Conservation (phyloP, 2,888 invertebrate genomes). For the Calliopum simillimum region DNA sequence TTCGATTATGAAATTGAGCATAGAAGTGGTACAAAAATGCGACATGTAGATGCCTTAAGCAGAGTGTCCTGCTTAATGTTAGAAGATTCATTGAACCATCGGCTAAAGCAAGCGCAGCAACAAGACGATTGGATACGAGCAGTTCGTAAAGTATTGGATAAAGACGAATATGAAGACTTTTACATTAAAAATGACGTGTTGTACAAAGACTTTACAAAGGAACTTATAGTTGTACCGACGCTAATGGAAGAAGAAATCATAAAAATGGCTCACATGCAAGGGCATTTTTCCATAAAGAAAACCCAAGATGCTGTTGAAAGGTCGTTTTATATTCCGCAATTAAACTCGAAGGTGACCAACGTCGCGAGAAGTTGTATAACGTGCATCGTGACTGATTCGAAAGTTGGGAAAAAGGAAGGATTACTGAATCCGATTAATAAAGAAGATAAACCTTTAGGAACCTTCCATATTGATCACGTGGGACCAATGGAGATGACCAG, state of each 20-base stretch:
- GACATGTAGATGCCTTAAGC: conserved; percentile 43
- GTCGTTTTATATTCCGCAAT: conserved; percentile 24
- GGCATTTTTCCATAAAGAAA: conserved; percentile 57
- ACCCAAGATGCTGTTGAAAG: conserved; percentile 47
- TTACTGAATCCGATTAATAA: conserved; percentile 55
- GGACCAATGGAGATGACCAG: conserved; percentile 54
- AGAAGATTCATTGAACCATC: conserved; percentile 29
- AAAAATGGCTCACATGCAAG: conserved; percentile 54
- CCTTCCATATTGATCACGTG: conserved; percentile 58
- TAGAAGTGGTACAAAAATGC: conserved; percentile 38
- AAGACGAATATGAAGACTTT: conserved; percentile 37
- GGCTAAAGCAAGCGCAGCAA: conserved; percentile 32
- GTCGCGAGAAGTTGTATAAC: conserved; percentile 35
- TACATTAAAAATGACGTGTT: conserved; percentile 40
- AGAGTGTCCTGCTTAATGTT: conserved; percentile 36
- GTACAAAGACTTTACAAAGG: conserved; percentile 34
- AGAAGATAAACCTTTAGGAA: conserved; percentile 51
- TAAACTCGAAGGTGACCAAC: conserved; percentile 11
- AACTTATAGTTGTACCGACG: conserved; percentile 56
- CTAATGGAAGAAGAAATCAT: conserved; percentile 58
- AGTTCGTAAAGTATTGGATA: conserved; percentile 36
- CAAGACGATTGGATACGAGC: conserved; percentile 37
- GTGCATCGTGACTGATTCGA: conserved; percentile 41
- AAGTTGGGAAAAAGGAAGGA: conserved; percentile 58
- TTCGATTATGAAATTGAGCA: conserved; percentile 41